Base-by-base conservation (phyloP, 2,888 invertebrate species). In the Hipparchia semele region DNA sequence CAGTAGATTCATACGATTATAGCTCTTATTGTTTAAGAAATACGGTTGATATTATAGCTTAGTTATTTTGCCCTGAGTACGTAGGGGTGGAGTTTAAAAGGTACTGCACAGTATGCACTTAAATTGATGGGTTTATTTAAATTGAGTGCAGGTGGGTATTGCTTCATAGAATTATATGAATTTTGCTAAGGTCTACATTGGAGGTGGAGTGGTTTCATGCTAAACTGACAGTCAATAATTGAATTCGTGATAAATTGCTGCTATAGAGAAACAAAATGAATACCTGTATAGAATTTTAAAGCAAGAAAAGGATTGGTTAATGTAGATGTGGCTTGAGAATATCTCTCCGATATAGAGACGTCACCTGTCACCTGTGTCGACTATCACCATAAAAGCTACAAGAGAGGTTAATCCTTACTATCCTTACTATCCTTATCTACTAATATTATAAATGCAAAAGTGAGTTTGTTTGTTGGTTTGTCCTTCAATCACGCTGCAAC, bases 31-130 rank as follows among this genome's bases (percentile, higher is more conserved):
- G 2, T 7, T 9, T 7, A 58, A 10, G 6, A 3, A 33, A 64
- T 74, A 76, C 53, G 67, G 54, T 58, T 66, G 53, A 62, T 51
- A 10, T 62, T 66, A 0, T 4, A 8, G 13, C 6, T 65, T 23
- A 2, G 8, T 49, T 56, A 8, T 61, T 64, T 51, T 61, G 13
- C 8, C 65, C 23, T 7, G 45, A 0, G 67, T 45, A 66, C 66
- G 56, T 54, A 56, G 78, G 80, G 88, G 87, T 83, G 84, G 86
- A 86, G 84, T 81, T 82, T 82, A 78, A 77, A 73, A 73, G 76
- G 77, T 76, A 75, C 56, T 73, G 79, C 79, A 77, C 69, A 79
- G 75, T 76, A 81, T 87, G 88, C 89, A 89, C 82, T 88, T 84
- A 83, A 84, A 83, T 84, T 86, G 83, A 83, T 82, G 79, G 79